A percentile compares a stretch with the other conserved stretches of the same genome.
These are phyloP conservation scores for Amazona guildingii DNA, from an alignment of 2,113 vertebrate genomes.

Conservation along the genomic window DNA sequence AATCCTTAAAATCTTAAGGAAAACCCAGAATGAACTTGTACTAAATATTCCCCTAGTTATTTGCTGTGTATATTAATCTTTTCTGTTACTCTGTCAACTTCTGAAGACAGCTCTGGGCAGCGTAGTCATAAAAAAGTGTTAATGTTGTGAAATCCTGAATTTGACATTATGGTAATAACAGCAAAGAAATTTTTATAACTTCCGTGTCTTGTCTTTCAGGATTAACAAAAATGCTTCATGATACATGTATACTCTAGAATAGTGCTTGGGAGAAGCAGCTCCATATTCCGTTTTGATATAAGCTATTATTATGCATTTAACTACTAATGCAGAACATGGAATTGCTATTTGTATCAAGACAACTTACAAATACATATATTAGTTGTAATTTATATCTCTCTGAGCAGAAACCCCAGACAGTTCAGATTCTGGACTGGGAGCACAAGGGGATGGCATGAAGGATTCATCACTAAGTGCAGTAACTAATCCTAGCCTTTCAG, in stretches of 20 bases:
- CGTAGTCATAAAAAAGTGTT: neutral
- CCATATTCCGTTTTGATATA: neutral
- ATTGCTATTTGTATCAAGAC: neutral
- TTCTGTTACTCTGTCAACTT: neutral
- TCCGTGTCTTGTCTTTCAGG: neutral
- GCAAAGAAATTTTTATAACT: neutral
- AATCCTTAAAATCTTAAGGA: neutral
- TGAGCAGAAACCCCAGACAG: slow-evolving; percentile 77
- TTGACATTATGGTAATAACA: neutral
- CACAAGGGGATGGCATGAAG: slow-evolving; percentile 56
- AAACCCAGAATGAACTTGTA: neutral
- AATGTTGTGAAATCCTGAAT: neutral
- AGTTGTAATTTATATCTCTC: neutral
- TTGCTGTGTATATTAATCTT: neutral
- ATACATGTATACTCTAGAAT: neutral
- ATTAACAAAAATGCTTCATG: neutral
- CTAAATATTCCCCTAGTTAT: neutral
- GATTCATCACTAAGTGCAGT: slow-evolving; percentile 9
- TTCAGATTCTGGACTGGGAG: slow-evolving; percentile 79
- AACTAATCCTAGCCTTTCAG: slow-evolving; percentile 46
- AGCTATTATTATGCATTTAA: neutral
- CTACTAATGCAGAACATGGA: neutral
- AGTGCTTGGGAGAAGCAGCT: neutral
- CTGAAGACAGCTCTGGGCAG: neutral
- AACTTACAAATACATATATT: neutral